phyloP scores from a whole-genome alignment of 2,113 vertebrate genomes.

The Pyrgilauda ruficollis region DNA sequence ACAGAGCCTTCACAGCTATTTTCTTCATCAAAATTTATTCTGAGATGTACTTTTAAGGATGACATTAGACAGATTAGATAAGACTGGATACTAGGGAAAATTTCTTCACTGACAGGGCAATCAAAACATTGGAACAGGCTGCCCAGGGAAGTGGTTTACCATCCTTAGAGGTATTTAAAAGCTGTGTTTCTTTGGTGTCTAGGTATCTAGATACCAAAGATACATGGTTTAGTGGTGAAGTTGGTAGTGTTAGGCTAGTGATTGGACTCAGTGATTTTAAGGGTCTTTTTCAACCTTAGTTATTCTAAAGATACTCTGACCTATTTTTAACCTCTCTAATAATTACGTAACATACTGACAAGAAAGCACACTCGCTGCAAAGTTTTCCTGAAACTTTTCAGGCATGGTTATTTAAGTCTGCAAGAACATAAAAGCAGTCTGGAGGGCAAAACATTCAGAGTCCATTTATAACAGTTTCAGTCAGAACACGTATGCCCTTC shows the following conservation, averaged over 20 bases:
- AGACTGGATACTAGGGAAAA: neutral
- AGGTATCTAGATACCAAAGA: too few relatives aligned
- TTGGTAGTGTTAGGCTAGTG: neutral
- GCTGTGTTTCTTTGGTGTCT: neutral
- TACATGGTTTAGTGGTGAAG: neutral
- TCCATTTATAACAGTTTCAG: neutral
- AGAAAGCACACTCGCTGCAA: neutral
- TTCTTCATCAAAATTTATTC: neutral
- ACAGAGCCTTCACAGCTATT: neutral
- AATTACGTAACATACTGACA: neutral
- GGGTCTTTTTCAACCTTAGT: neutral
- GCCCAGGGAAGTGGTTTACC: neutral
- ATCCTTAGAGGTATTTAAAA: neutral
- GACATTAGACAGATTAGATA: neutral
- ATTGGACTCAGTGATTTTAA: neutral
- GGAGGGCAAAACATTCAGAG: neutral
- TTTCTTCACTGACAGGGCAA: fast-evolving
- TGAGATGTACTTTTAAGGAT: neutral
- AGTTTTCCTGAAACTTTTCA: neutral
- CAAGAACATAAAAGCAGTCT: neutral
- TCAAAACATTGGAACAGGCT: neutral
- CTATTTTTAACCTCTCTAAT: neutral
- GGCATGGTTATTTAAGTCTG: neutral
- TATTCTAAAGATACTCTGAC: neutral
- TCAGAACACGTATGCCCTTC: neutral